A percentile compares a stretch with the other conserved stretches of the same genome.
These are phyloP conservation scores for Jordanella pulchra DNA, from an alignment of 2,797 vertebrate genomes.

Conservation along the genomic window DNA sequence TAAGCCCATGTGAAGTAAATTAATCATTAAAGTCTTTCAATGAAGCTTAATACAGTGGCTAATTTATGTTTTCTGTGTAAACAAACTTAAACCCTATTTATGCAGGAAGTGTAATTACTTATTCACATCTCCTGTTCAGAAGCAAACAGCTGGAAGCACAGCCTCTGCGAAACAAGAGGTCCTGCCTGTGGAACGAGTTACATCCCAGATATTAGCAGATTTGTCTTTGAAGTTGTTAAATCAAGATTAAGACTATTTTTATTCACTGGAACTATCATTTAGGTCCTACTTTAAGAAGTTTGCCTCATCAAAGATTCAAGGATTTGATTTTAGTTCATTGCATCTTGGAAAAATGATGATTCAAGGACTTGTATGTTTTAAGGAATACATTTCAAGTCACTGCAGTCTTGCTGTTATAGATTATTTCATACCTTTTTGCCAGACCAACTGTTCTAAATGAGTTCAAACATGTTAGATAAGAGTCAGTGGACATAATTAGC, in stretches of 20 bases:
- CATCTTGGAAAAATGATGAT: not conserved
- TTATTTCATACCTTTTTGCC: not conserved
- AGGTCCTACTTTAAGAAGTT: not conserved
- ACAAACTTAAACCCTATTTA: slow-evolving; percentile 27
- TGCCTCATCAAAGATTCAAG: not conserved
- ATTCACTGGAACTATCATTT: slow-evolving; percentile 14
- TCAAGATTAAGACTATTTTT: slow-evolving; percentile 21
- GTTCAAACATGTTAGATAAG: not conserved
- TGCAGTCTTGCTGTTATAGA: not conserved
- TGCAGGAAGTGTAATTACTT: slow-evolving; percentile 22
- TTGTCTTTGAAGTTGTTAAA: slow-evolving; percentile 15
- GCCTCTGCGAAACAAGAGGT: slow-evolving; percentile 13
- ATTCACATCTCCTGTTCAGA: slow-evolving; percentile 36
- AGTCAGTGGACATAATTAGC: not conserved
- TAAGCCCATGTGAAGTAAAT: not conserved
- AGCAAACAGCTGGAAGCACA: slow-evolving; percentile 37
- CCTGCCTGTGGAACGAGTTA: slow-evolving; percentile 17
- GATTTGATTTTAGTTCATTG: not conserved
- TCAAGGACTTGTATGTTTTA: not conserved
- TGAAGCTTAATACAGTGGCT: slow-evolving; percentile 3
- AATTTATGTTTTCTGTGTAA: slow-evolving; percentile 22
- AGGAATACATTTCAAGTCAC: not conserved
- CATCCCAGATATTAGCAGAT: slow-evolving; percentile 19
- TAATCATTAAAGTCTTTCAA: slow-evolving; percentile 13
- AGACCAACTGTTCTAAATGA: not conserved